These are phyloP conservation scores for Nephrotoma guestfalica DNA, from an alignment of 2,888 invertebrate genomes.

Conservation along the genomic window DNA sequence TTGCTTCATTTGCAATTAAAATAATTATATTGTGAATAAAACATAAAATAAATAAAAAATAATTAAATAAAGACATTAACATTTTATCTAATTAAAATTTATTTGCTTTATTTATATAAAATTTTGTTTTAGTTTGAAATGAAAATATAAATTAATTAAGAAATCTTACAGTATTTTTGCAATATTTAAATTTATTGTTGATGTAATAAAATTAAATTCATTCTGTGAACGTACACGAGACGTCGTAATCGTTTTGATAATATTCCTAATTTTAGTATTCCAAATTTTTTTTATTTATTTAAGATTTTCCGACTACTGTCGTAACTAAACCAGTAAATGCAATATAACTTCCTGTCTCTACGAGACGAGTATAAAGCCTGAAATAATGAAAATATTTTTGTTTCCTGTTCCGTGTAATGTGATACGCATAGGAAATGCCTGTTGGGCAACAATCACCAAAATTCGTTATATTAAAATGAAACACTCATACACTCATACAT, in stretches of 20 bases:
- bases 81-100: neutral
- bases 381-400: neutral
- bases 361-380: no score
- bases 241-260: no score
- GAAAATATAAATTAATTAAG: neutral
- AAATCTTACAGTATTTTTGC: neutral
- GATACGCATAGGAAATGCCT: neutral
- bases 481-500: neutral
- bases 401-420: neutral
- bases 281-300: no score
- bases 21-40: neutral
- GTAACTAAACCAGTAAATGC: neutral
- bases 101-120: neutral
- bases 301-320: no score
- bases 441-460: neutral
- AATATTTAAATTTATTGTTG: neutral
- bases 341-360: no score
- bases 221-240: no score
- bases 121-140: neutral
- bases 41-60: neutral
- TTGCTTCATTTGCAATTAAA: neutral
- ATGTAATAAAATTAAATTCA: neutral
- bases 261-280: no score
- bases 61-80: neutral
- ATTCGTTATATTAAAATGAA: neutral